phyloP scores from a whole-genome alignment of 2,797 vertebrate species.

The Loriculus beryllinus region DNA sequence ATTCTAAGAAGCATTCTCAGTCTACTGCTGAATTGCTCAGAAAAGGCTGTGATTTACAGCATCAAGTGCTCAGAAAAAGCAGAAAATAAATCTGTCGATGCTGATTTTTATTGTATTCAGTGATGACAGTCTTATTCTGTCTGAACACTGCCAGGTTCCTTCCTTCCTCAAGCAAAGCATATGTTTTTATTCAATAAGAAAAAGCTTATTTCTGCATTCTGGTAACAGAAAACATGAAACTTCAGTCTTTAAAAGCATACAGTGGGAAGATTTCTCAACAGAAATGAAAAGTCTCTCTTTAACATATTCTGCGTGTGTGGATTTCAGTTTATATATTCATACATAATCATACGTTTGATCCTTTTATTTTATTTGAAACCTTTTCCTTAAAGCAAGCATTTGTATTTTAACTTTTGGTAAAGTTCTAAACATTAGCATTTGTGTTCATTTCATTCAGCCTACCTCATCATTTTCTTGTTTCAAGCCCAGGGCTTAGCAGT shows the following conservation, averaged over 20 bases:
- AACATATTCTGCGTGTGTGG: background rate
- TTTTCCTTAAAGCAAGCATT: conserved; percentile 59
- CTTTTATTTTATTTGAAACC: conserved; percentile 53
- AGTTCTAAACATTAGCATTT: conserved; percentile 65
- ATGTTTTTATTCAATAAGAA: background rate
- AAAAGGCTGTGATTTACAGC: background rate
- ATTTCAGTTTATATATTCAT: conserved; percentile 35
- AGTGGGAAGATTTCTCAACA: conserved; percentile 9
- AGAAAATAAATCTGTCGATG: background rate
- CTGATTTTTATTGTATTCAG: background rate
- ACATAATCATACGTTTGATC: background rate
- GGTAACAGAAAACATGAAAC: background rate
- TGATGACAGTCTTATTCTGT: background rate
- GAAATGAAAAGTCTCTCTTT: background rate
- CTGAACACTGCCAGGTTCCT: background rate
- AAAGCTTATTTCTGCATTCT: background rate
- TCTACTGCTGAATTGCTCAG: background rate
- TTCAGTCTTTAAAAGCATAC: background rate
- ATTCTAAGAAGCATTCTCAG: background rate
- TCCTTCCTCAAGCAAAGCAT: background rate
- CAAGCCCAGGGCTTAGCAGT: conserved; percentile 68
- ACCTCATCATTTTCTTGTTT: conserved; percentile 75
- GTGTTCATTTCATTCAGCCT: conserved; percentile 68
- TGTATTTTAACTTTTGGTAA: conserved; percentile 71
- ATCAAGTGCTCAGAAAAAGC: background rate